These are phyloP conservation scores for Dorcus parallelipipedus DNA, from an alignment of 2,888 invertebrate species.

Conservation along the genomic window DNA sequence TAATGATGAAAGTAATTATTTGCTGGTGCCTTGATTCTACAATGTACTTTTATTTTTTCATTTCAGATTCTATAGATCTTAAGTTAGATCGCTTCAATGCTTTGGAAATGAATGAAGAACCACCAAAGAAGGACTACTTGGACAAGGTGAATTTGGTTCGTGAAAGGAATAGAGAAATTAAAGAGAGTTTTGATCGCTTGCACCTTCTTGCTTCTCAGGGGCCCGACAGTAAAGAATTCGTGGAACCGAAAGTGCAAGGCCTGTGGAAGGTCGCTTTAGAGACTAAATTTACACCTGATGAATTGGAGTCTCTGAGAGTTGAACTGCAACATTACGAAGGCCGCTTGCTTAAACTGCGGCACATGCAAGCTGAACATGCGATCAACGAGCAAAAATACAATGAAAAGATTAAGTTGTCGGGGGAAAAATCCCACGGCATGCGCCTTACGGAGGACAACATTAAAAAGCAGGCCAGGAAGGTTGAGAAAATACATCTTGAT, in stretches of 20 bases:
- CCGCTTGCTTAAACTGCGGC: conserved; percentile 75
- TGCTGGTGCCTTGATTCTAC: background rate
- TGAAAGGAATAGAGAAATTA: conserved; percentile 70
- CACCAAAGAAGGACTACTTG: conserved; percentile 60
- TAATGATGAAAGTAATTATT: conserved; percentile 62
- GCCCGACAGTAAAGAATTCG: conserved; percentile 80
- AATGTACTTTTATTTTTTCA: background rate
- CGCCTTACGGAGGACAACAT: conserved; percentile 71
- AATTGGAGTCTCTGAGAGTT: conserved; percentile 79
- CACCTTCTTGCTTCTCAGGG: conserved; percentile 72
- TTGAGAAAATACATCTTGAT: conserved; percentile 79
- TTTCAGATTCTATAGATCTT: conserved; percentile 67
- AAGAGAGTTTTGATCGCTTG: conserved; percentile 75
- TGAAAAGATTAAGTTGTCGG: conserved; percentile 58
- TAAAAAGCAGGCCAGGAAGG: conserved; percentile 79
- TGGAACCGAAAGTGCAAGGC: conserved; percentile 86
- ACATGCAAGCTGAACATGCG: conserved; percentile 78
- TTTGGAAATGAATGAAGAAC: conserved; percentile 57
- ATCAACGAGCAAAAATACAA: conserved; percentile 65
- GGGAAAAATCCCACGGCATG: conserved; percentile 62
- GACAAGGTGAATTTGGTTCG: conserved; percentile 68
- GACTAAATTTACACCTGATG: conserved; percentile 76
- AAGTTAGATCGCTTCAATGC: conserved; percentile 71
- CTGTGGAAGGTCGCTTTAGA: conserved; percentile 81
- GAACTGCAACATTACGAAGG: conserved; percentile 87